Conservation (phyloP, 37 sponge, comb jelly and placozoan species). For the Mnemiopsis leidyi region DNA sequence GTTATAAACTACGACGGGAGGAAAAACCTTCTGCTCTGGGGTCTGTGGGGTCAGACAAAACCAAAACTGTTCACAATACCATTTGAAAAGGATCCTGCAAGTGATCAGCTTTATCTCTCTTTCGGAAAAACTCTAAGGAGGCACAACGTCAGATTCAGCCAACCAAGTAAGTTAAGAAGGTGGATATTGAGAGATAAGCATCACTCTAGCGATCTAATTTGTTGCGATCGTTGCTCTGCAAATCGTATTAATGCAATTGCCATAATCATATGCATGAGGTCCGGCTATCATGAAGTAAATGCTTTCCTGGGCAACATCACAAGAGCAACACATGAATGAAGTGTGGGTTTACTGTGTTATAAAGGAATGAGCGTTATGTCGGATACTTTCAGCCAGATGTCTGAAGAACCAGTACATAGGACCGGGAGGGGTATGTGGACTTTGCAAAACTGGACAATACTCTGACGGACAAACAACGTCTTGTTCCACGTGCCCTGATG, state of each 20-base stretch:
- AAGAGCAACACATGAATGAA: too few species aligned
- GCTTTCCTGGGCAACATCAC: too few species aligned
- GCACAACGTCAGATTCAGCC: background rate
- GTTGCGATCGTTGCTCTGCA: too few species aligned
- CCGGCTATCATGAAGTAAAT: too few species aligned
- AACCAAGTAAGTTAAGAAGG: background rate
- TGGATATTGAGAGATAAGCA: too few species aligned
- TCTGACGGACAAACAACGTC: background rate
- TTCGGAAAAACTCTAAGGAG: background rate
- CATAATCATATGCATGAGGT: too few species aligned
- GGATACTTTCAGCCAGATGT: slow-evolving; percentile 5
- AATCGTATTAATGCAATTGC: too few species aligned
- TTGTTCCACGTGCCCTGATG: background rate
- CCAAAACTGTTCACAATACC: background rate
- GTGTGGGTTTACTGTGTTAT: too few species aligned
- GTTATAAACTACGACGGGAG: background rate
- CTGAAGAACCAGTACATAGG: slow-evolving; percentile 25
- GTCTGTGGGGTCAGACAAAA: background rate
- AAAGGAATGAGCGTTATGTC: too few species aligned
- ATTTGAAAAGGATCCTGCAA: background rate
- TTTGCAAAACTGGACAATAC: background rate
- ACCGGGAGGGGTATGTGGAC: background rate
- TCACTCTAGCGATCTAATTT: too few species aligned
- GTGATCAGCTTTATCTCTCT: background rate
- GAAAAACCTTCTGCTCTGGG: background rate